Evolutionary conservation across 2,797 vertebrate genomes (phyloP).

Genomic region (Heliangelus exortis): DNA sequence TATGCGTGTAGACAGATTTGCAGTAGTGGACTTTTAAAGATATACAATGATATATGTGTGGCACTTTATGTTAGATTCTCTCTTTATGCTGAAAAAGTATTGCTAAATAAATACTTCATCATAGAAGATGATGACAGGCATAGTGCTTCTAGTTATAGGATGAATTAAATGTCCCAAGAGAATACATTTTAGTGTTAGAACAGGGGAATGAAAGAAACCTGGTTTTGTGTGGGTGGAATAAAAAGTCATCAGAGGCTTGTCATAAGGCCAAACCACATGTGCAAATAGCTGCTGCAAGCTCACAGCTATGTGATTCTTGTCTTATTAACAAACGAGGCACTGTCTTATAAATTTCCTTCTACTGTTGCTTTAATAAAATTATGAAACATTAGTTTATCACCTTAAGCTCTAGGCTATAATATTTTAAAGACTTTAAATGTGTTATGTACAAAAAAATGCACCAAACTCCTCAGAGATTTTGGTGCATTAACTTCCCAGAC

Average conservation of each 20-base stretch:
- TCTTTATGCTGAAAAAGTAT: not conserved
- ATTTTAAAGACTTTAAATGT: not conserved
- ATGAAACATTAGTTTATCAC: not conserved
- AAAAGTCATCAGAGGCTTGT: not conserved
- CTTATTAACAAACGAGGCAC: not conserved
- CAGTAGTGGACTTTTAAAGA: not conserved
- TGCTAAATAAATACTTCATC: not conserved
- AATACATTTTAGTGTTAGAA: not conserved
- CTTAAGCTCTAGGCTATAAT: not conserved
- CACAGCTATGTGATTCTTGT: not conserved
- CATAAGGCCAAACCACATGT: not conserved
- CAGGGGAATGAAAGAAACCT: not conserved
- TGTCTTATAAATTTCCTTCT: not conserved
- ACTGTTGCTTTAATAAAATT: not conserved
- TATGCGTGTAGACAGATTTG: accelerated
- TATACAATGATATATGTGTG: no score
- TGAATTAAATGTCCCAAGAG: not conserved
- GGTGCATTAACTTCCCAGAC: not conserved
- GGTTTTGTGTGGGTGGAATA: accelerated
- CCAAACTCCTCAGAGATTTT: not conserved
- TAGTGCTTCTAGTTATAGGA: not conserved
- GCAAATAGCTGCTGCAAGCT: not conserved
- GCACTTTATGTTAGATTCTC: not conserved
- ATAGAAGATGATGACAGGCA: not conserved
- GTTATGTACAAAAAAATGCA: not conserved